Percentiles rank a stretch among this genome's conserved stretches.
These are phyloP conservation scores for Gryllus bimaculatus DNA, from an alignment of 1,140 invertebrate genomes.

Conservation along the genomic window DNA sequence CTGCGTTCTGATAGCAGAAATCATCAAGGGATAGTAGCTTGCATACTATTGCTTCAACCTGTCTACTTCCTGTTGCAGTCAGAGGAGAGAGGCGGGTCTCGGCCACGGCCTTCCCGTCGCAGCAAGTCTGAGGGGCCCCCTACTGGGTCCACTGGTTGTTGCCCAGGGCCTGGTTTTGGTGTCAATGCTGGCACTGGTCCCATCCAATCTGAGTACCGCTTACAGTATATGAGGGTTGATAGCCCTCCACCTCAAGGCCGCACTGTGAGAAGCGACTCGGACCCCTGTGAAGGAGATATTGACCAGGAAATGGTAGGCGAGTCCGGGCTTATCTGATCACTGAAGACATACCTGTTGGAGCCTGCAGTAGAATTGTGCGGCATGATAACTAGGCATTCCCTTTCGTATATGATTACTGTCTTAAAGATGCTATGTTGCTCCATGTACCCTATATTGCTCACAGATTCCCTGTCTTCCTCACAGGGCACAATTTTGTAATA, in stretches of 20 bases:
- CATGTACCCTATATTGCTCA: not conserved
- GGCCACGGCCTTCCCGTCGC: constrained; percentile 38
- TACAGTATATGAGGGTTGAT: constrained; percentile 19
- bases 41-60: not conserved
- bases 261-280: constrained; percentile 19
- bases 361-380: not conserved
- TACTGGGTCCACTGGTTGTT: not conserved
- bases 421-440: not conserved
- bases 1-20: not conserved
- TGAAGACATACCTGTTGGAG: constrained; percentile 1
- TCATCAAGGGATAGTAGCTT: not conserved
- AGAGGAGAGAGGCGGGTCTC: constrained; percentile 40
- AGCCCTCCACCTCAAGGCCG: constrained; percentile 10
- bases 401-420: not conserved
- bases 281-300: constrained; percentile 14
- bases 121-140: constrained; percentile 51
- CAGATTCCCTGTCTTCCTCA: not conserved
- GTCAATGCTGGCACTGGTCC: constrained; percentile 3
- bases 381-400: not conserved
- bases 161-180: not conserved
- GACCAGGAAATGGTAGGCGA: constrained; percentile 17
- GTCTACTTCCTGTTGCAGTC: constrained; percentile 38
- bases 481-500: not conserved
- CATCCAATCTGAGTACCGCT: constrained; percentile 18
- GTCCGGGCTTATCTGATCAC: not conserved